Base-by-base conservation (phyloP, 2,888 invertebrate genomes). In the Caenorhabditis becei region DNA sequence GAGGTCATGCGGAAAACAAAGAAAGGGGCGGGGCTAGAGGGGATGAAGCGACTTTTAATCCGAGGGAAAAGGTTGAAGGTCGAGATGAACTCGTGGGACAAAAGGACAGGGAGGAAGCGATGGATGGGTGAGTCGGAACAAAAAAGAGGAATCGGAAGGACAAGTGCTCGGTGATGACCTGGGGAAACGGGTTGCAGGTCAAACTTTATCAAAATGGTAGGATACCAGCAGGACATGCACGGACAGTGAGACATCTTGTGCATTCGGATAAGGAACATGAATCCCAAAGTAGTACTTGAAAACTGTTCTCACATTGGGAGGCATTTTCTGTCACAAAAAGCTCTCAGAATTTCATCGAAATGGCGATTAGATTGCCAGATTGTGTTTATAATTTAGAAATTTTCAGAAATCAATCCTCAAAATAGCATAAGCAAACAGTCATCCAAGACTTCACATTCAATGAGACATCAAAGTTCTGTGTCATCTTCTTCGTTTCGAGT, bases 71-170 rank as follows among this genome's bases (percentile, higher is more conserved):
- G 61, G 51, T 23, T 2, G 37, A 67, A 61, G 35, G 26, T 53
- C 7, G 32, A 11, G 16, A 37, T 35, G 41, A 24, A 70, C 18
- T 47, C 18, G 47, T 3, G 20, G 18, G 18, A 37, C 37, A 51
- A 51, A 58, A 28, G 67, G 18, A 20, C 28, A 51, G 18, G 14
- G 14, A 54, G 24, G 61, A n/a, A 28, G 32, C 47, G 35, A 56
- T 63, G 62, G 62, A 47, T 47, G 75, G 47, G 53, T 44, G 49
- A 37, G 47, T 53, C 32, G 44, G 53, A n/a, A 75, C 61, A 67
- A 75, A 28, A 24, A 5, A 18, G 24, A 11, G 23, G 41, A 62
- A 56, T 37, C 44, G 37, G 61, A 47, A 37, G 58, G 35, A 26
- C 18, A 10, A 10, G 24, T 35, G 35, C 51, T 16, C 16, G 20